Evolutionary conservation across 2,797 vertebrate genomes (phyloP).

Genomic region (Periophthalmus magnuspinnatus): DNA sequence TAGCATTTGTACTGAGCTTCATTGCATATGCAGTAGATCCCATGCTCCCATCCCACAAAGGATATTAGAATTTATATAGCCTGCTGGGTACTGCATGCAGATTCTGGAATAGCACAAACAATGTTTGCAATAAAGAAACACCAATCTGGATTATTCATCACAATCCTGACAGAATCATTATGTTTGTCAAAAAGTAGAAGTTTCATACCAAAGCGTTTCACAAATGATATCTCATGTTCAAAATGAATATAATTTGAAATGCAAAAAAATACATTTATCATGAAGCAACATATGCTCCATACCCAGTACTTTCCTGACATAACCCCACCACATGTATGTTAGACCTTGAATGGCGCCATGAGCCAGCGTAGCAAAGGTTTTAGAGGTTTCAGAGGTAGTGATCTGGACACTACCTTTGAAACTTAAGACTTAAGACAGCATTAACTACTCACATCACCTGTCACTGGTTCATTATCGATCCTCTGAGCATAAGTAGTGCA

Average conservation of each 20-base stretch:
- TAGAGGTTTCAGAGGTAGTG: too few species aligned
- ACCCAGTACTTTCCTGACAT: too few species aligned
- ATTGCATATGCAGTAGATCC: slow-evolving; percentile 2
- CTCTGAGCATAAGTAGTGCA: too few species aligned
- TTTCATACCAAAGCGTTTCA: neutral
- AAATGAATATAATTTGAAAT: neutral
- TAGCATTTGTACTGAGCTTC: neutral
- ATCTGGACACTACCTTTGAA: too few species aligned
- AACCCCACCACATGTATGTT: too few species aligned
- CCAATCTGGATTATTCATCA: slow-evolving; percentile 8
- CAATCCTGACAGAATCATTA: neutral
- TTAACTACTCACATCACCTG: too few species aligned
- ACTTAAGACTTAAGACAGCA: too few species aligned
- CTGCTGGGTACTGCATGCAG: neutral
- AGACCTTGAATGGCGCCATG: too few species aligned
- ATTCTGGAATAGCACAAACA: slow-evolving; percentile 1
- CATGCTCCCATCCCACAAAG: neutral
- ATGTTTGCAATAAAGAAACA: slow-evolving; percentile 9
- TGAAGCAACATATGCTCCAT: too few species aligned
- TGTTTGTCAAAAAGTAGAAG: neutral
- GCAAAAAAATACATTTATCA: too few species aligned
- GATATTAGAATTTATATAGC: slow-evolving; percentile 1
- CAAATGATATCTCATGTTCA: neutral
- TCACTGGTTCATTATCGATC: too few species aligned
- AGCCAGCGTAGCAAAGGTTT: too few species aligned